Evolutionary conservation across 30 jellyfish, hydroid and myxozoan species (phyloP).

Genomic region (Aurelia aurita complex sp. Pacific): DNA sequence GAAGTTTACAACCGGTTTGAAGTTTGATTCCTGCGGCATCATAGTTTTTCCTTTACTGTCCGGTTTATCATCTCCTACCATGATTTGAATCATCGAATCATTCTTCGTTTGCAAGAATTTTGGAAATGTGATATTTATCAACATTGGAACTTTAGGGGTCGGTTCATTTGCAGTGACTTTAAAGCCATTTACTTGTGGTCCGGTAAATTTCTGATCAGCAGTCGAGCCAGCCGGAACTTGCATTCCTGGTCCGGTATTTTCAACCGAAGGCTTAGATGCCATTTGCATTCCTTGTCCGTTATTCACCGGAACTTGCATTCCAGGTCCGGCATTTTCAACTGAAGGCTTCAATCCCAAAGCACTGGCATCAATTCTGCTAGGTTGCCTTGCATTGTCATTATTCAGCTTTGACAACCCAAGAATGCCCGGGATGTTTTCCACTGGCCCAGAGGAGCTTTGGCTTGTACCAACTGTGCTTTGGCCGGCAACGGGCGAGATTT

Average conservation of each 20-base stretch:
- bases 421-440: not conserved
- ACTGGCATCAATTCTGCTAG: too few species aligned
- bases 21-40: conserved; percentile 14
- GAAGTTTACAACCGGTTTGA: conserved; percentile 53
- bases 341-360: not conserved
- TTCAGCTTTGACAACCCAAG: conserved; percentile 22
- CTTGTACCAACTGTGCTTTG: not conserved
- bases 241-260: too few species aligned
- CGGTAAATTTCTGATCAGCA: not conserved
- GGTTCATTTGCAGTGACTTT: conserved; percentile 24
- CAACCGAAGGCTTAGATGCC: not conserved
- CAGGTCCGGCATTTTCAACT: not conserved
- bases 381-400: too few species aligned
- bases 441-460: not conserved
- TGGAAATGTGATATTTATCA: conserved; percentile 63
- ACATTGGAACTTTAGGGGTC: conserved; percentile 41
- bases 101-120: conserved; percentile 31
- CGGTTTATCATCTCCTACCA: conserved; percentile 37
- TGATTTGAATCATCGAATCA: conserved; percentile 48
- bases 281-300: conserved; percentile 19
- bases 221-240: too few species aligned
- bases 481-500: not conserved
- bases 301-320: too few species aligned
- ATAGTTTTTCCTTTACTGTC: conserved; percentile 15
- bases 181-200: not conserved